These are phyloP conservation scores for Muscidifurax raptorellus DNA, from an alignment of 1,140 invertebrate genomes.

Conservation along the genomic window DNA sequence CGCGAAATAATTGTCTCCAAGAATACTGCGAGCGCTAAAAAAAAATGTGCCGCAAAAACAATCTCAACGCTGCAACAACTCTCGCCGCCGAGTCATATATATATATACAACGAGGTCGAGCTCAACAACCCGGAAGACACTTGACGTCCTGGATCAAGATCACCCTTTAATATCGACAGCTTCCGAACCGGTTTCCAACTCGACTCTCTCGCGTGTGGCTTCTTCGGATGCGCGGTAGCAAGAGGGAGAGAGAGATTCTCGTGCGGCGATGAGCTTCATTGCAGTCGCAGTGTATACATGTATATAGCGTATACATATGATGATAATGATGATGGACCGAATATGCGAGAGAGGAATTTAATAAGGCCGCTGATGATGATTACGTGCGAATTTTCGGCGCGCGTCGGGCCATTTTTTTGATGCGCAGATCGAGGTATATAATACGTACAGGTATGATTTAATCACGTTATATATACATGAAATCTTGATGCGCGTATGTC, in stretches of 20 bases:
- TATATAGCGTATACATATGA: background rate
- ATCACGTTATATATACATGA: background rate
- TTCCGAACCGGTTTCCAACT: constrained; percentile 37
- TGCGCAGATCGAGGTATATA: background rate
- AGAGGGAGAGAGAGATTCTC: background rate
- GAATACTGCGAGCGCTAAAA: background rate
- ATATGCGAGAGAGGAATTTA: constrained; percentile 18
- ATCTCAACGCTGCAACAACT: background rate
- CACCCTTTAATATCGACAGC: constrained; percentile 48
- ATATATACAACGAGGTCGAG: background rate
- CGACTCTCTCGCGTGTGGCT: background rate
- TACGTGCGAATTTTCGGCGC: constrained; percentile 42
- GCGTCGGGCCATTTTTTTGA: background rate
- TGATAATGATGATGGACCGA: constrained; percentile 3
- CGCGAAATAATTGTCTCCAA: constrained; percentile 41
- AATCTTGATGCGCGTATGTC: too few species aligned
- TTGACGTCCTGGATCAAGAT: constrained; percentile 38
- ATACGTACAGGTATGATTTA: background rate
- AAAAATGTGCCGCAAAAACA: constrained; percentile 25
- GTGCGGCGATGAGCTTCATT: background rate
- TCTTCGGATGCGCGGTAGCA: background rate
- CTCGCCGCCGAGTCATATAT: background rate
- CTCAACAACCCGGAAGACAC: constrained; percentile 41
- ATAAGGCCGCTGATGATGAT: constrained; percentile 32
- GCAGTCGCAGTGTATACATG: background rate